Evolutionary conservation across 2,888 invertebrate genomes (phyloP).

Genomic region (Leucoptera coffeella): DNA sequence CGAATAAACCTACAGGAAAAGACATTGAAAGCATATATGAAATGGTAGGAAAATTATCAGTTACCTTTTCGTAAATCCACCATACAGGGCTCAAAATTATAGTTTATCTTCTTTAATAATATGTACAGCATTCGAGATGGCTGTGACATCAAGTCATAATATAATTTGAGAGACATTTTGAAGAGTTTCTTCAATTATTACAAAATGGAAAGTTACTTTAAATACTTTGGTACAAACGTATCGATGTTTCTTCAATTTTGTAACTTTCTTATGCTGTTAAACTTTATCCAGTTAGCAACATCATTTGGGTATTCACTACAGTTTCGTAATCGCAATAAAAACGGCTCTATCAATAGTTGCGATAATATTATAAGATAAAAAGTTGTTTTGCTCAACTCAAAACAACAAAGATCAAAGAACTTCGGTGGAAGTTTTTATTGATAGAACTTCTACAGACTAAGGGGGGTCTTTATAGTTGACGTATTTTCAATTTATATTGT

Average conservation of each 20-base stretch:
- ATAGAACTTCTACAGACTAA: no score
- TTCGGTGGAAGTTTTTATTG: no score
- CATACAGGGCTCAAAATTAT: slow-evolving; percentile 56
- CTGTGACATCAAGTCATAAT: slow-evolving; percentile 71
- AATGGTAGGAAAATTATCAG: slow-evolving; percentile 5
- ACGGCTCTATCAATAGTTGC: no score
- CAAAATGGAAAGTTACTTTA: neutral
- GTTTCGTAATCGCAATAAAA: no score
- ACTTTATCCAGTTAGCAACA: neutral
- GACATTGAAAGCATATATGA: neutral
- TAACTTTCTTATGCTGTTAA: neutral
- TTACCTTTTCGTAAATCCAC: slow-evolving; percentile 62
- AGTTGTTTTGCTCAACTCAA: no score
- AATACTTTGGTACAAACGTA: neutral
- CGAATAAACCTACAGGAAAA: neutral
- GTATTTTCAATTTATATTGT: no score
- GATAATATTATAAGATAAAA: no score
- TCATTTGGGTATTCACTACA: no score
- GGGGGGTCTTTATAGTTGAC: no score
- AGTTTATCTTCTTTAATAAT: slow-evolving; percentile 57
- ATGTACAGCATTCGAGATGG: slow-evolving; percentile 67
- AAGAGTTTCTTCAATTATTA: slow-evolving; percentile 1
- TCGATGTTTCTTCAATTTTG: neutral
- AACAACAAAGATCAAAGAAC: no score
- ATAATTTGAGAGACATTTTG: slow-evolving; percentile 51